A percentile compares a stretch with the other conserved stretches of the same genome.
Conservation (phyloP, 2,888 invertebrate species). For the Habroteleia sp. region DNA sequence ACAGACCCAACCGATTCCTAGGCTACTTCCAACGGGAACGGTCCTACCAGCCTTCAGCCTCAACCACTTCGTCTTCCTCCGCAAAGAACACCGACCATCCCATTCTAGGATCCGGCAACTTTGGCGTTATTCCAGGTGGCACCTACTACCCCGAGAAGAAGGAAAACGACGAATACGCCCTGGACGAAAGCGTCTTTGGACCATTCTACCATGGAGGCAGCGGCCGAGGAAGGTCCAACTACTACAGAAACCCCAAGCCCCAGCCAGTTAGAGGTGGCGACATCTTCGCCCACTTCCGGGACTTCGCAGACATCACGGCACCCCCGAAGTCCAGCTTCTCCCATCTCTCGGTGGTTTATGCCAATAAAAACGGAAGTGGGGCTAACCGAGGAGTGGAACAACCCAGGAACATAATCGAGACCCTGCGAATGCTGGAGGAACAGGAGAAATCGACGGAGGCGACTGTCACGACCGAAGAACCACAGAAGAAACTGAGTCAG, state of each 20-base stretch:
- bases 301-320: conserved; percentile 94
- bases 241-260: conserved; percentile 87
- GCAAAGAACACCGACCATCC: conserved; percentile 83
- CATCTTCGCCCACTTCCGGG: conserved; percentile 94
- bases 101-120: conserved; percentile 86
- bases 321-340: conserved; percentile 91
- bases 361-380: conserved; percentile 88
- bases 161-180: conserved; percentile 85
- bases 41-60: conserved; percentile 71
- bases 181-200: conserved; percentile 83
- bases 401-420: conserved; percentile 93
- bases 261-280: conserved; percentile 87
- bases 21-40: conserved; percentile 78
- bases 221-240: conserved; percentile 88
- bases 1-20: conserved; percentile 78
- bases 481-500: conserved; percentile 78
- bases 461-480: conserved; percentile 72
- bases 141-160: conserved; percentile 88
- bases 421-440: conserved; percentile 87
- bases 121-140: conserved; percentile 92
- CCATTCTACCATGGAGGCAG: conserved; percentile 85
- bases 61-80: conserved; percentile 63
- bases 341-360: conserved; percentile 91
- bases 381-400: conserved; percentile 83
- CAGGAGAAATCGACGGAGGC: conserved; percentile 75